These are phyloP conservation scores for Rhea pennata DNA, from an alignment of 2,113 vertebrate species.

Conservation along the genomic window DNA sequence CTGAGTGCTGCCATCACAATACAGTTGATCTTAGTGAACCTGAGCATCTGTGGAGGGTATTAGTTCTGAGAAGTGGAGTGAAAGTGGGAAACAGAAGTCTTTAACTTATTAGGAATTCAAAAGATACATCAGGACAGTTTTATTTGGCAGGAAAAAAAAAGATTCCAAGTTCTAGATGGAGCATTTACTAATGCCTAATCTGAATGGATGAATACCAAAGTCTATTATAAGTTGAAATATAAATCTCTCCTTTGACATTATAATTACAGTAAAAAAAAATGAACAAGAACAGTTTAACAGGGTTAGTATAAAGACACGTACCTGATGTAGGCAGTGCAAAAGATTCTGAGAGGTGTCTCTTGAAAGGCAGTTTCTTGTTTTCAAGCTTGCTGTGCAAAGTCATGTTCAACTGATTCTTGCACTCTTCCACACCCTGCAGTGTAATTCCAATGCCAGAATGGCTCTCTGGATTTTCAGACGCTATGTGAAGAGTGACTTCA, in stretches of 20 bases:
- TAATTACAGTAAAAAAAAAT: not conserved
- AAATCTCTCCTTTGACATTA: not conserved
- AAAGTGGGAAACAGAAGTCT: not conserved
- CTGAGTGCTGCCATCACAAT: not conserved
- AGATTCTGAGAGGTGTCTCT: constrained; percentile 83
- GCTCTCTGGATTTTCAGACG: constrained; percentile 20
- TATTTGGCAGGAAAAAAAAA: not conserved
- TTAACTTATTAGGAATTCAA: not conserved
- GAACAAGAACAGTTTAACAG: not conserved
- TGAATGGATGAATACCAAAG: not conserved
- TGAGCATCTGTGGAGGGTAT: accelerated
- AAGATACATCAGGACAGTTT: not conserved
- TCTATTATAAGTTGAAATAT: not conserved
- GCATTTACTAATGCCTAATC: not conserved
- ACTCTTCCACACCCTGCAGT: constrained; percentile 48
- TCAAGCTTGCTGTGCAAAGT: constrained; percentile 32
- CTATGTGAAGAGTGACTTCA: constrained; percentile 13
- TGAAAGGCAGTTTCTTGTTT: constrained; percentile 73
- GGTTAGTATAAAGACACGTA: constrained; percentile 54
- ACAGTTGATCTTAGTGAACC: not conserved
- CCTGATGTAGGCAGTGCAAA: constrained; percentile 79
- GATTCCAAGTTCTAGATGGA: not conserved
- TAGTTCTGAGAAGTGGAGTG: not conserved
- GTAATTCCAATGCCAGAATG: constrained; percentile 23
- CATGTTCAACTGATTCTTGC: constrained; percentile 24